Conservation (phyloP, 2,797 vertebrate species). For the Tapera naevia region DNA sequence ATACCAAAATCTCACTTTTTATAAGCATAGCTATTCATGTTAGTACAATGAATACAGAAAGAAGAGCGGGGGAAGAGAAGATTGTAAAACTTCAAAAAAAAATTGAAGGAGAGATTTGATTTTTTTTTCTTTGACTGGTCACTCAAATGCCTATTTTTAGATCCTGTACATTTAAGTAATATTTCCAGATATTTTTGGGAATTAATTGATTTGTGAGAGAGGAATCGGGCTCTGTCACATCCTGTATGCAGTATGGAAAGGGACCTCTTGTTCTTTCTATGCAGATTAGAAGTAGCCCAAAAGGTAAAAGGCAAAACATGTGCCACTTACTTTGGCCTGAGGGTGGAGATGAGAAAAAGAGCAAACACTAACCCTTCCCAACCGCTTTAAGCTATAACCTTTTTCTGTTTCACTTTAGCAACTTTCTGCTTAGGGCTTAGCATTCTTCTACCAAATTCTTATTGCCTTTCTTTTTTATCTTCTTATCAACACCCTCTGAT, state of each 20-base stretch:
- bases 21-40: neutral
- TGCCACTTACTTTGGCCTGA: neutral
- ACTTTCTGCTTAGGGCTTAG: neutral
- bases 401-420: neutral
- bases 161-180: neutral
- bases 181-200: neutral
- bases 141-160: neutral
- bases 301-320: neutral
- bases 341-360: neutral
- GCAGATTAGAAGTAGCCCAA: neutral
- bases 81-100: neutral
- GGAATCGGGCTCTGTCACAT: neutral
- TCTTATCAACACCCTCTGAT: neutral
- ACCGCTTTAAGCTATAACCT: neutral
- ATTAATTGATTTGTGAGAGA: neutral
- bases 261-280: neutral
- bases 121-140: neutral
- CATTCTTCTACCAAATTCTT: neutral
- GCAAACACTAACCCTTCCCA: neutral
- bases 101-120: neutral
- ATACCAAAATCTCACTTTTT: neutral
- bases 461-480: neutral
- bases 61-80: neutral
- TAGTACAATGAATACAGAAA: neutral
- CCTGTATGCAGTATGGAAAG: neutral